Conservation (phyloP, 2,888 invertebrate species). For the Drosophila mimetica region DNA sequence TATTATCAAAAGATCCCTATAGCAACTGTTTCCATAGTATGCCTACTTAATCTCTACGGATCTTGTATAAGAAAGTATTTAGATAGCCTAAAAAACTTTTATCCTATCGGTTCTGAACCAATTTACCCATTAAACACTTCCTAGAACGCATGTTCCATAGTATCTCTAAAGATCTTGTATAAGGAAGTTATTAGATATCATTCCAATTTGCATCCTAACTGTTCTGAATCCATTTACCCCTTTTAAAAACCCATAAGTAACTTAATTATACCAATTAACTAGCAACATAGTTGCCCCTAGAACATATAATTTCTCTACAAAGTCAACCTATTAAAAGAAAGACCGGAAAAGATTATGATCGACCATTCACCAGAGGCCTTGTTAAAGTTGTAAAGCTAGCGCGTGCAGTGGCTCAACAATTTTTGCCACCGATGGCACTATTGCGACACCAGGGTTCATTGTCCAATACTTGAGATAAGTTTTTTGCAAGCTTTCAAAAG, state of each 20-base stretch:
- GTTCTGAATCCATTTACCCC: not conserved
- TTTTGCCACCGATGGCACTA: conserved; percentile 12
- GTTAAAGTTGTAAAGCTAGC: conserved; percentile 6
- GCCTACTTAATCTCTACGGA: too few species aligned
- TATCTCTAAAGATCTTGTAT: not conserved
- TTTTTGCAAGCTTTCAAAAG: conserved; percentile 28
- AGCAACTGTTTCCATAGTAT: too few species aligned
- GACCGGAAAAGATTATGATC: not conserved
- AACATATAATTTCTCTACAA: not conserved
- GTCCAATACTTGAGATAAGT: conserved; percentile 13
- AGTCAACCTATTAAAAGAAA: not conserved
- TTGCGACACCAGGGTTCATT: conserved; percentile 36
- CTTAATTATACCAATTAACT: not conserved
- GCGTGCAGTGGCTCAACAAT: conserved; percentile 1
- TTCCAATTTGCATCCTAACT: not conserved
- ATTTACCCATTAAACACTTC: too few species aligned
- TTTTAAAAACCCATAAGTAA: too few species aligned
- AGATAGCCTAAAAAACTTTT: too few species aligned
- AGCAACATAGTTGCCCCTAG: not conserved
- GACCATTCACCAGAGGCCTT: not conserved
- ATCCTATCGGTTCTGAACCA: too few species aligned
- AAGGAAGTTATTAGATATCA: not conserved
- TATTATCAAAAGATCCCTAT: too few species aligned
- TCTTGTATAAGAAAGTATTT: too few species aligned
- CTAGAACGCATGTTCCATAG: too few species aligned